Evolutionary conservation across 2,113 vertebrate species (phyloP), one percentile per base, ranked within the genome.

Genomic region (Etheostoma cragini): DNA sequence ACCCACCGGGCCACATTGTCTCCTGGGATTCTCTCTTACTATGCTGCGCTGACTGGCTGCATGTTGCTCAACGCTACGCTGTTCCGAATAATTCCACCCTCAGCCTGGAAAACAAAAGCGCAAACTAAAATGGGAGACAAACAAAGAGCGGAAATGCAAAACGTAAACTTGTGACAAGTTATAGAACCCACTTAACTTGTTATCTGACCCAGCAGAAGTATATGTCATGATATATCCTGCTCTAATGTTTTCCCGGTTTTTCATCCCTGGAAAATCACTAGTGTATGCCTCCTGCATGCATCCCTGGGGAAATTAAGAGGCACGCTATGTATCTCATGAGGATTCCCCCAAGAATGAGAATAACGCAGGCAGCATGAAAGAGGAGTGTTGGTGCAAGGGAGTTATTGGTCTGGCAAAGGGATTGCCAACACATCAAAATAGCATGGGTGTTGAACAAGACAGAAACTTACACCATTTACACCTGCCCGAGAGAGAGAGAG

Each of bases 241-340:
- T 91, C 76, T 89, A 83, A 92, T 94, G 91, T 93, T 93, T 90
- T 92, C 79, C 91, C 88, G 74, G 89, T 83, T 90, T 93, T 94
- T 94, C 92, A 94, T 95, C 91, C 90, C 88, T 88, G 84, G 88
- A 91, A 93, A 94, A 94, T 92, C 93, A 94, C 94, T 88, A 90
- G 92, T 93, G 94, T 94, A 91, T 93, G 91, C 94, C 94, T 94
- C 94, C 92, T 89, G 81, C 90, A 86, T 89, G 91, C 92, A 83
- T 94, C 95, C 92, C 94, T 1, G 75, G 95, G 95, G 95, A 95
- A 96, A 96, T 96, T 96, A 96, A 95, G 91, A 94, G 90, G 90
- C 87, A 84, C 93, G 94, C 93, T 91, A 93, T 93, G 93, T 89
- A 94, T 92, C 94, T 93, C 91, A 0, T 57, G 95, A 93, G 95